A percentile compares a stretch with the other conserved stretches of the same genome.
Conservation (phyloP, 53 echinoderm and acorn worm genomes). For the Echinometra lucunter region DNA sequence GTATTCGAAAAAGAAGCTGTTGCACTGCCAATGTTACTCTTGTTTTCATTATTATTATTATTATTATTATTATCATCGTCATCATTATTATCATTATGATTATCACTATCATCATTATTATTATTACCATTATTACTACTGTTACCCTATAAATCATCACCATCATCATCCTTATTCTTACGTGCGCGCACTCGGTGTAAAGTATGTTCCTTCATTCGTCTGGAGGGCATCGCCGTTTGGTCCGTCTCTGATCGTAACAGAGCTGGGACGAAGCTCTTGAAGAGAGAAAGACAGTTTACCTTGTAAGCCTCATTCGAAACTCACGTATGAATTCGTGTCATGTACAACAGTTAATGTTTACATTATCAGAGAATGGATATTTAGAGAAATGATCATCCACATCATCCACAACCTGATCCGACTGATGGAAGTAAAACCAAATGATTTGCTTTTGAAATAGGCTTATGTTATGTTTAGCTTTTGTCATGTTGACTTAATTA, state of each 20-base stretch:
- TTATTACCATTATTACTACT: not conserved
- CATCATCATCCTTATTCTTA: not conserved
- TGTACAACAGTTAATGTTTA: too few relatives aligned
- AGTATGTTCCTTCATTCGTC: not conserved
- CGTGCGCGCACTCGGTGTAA: not conserved
- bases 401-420: too few relatives aligned
- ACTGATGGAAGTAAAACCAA: too few relatives aligned
- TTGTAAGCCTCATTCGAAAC: not conserved
- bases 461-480: too few relatives aligned
- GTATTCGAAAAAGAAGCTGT: too few relatives aligned
- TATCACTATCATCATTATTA: not conserved
- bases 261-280: not conserved
- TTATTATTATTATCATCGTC: too few relatives aligned
- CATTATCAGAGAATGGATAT: too few relatives aligned
- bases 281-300: not conserved
- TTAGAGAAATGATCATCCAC: too few relatives aligned
- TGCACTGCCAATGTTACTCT: too few relatives aligned
- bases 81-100: not conserved
- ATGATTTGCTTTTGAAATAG: too few relatives aligned
- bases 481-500: too few relatives aligned
- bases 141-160: not conserved
- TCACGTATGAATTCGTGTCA: not conserved
- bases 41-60: too few relatives aligned
- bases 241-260: not conserved
- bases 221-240: not conserved